Evolutionary conservation across 2,888 invertebrate species (phyloP).

Genomic region (Harpalus rufipes): DNA sequence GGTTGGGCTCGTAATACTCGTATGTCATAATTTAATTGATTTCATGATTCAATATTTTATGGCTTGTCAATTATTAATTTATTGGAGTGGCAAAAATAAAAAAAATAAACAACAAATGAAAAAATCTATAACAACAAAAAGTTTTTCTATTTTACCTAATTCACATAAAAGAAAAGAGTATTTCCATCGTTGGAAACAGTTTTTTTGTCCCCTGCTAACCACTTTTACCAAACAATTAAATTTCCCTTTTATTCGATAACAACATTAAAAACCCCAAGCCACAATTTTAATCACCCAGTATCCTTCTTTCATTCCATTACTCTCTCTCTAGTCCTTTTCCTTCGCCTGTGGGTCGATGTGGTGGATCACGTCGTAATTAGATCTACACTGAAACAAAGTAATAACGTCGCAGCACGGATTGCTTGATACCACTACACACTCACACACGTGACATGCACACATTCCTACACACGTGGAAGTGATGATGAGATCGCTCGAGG

Average conservation of each 20-base stretch:
- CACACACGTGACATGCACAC: background rate
- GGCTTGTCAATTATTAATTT: no score
- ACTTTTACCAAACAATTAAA: background rate
- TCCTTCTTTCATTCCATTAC: conserved; percentile 5
- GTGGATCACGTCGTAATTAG: conserved; percentile 42
- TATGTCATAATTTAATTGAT: no score
- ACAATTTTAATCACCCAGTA: background rate
- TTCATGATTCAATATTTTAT: no score
- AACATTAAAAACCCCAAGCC: conserved; percentile 1
- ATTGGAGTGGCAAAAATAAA: no score
- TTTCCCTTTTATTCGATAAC: conserved; percentile 2
- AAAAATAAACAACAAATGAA: no score
- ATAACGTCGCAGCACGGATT: conserved; percentile 47
- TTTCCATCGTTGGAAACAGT: background rate
- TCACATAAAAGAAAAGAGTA: no score
- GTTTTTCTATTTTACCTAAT: no score
- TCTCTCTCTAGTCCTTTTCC: background rate
- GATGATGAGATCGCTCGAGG: background rate
- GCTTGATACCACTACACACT: conserved; percentile 22
- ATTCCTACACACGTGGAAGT: background rate
- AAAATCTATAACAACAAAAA: no score
- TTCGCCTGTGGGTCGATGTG: background rate
- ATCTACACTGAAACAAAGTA: conserved; percentile 48
- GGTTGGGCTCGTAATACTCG: no score
- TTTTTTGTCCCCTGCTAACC: background rate